Evolutionary conservation across 2,888 invertebrate species (phyloP).

Genomic region (Dusona sp.): DNA sequence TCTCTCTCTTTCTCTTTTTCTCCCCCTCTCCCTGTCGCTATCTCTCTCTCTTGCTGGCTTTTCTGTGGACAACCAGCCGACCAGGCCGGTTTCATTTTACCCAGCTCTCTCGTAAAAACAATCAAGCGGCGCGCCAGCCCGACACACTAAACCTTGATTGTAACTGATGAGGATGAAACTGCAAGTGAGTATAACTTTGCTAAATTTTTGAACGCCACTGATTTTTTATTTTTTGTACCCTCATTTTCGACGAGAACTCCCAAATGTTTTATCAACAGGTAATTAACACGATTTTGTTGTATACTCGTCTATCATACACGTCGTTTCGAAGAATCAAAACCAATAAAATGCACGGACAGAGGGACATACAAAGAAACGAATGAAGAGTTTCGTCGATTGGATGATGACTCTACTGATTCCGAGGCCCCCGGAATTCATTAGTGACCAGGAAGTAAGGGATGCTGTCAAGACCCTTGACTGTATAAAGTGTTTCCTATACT

Average conservation of each 20-base stretch:
- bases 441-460: slow-evolving; percentile 24
- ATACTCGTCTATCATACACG: background rate
- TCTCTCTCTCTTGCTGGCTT: slow-evolving; percentile 25
- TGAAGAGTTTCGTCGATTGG: slow-evolving; percentile 36
- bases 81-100: slow-evolving; percentile 69
- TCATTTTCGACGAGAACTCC: slow-evolving; percentile 25
- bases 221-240: slow-evolving; percentile 19
- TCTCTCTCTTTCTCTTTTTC: slow-evolving; percentile 28
- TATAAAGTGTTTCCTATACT: slow-evolving; percentile 28
- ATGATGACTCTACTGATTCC: slow-evolving; percentile 8
- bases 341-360: background rate
- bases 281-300: slow-evolving; percentile 45
- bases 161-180: slow-evolving; percentile 79
- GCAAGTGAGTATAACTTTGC: slow-evolving; percentile 68
- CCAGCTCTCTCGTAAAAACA: slow-evolving; percentile 82
- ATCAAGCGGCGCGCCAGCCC: slow-evolving; percentile 80
- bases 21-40: slow-evolving; percentile 1
- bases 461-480: slow-evolving; percentile 25
- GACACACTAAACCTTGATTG: slow-evolving; percentile 80
- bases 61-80: slow-evolving; percentile 46
- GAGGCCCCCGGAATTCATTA: slow-evolving; percentile 33
- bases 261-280: slow-evolving; percentile 50
- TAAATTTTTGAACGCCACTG: slow-evolving; percentile 38
- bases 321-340: slow-evolving; percentile 28
- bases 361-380: slow-evolving; percentile 41